phyloP scores from a whole-genome alignment of 2,113 vertebrate species.

The Neolamprologus longior region DNA sequence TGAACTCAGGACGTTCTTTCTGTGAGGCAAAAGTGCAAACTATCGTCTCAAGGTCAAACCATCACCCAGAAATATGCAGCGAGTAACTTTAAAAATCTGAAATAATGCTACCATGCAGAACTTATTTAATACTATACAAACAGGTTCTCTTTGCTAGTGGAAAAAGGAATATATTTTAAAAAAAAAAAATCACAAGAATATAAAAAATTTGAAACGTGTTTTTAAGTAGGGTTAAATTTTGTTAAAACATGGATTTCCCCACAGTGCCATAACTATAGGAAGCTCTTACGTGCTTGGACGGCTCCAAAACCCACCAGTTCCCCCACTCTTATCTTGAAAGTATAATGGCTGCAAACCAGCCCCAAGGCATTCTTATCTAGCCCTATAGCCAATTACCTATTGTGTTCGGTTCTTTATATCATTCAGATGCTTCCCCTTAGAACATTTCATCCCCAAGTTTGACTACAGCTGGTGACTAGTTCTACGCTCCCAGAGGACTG shows the following conservation, averaged over 20 bases:
- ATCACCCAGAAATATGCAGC: background rate
- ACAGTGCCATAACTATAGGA: background rate
- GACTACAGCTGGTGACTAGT: background rate
- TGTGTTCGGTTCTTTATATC: background rate
- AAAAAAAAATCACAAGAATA: background rate
- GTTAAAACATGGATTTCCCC: background rate
- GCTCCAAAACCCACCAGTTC: background rate
- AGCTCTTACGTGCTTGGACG: rapidly evolving
- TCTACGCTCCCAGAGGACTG: background rate
- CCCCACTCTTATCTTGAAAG: background rate
- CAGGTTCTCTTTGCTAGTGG: background rate
- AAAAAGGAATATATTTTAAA: background rate
- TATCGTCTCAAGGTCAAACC: background rate
- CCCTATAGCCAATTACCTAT: background rate
- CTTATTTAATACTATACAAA: background rate
- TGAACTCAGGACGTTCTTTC: background rate
- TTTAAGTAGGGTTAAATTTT: background rate
- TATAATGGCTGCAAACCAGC: background rate
- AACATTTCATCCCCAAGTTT: background rate
- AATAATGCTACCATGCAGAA: background rate
- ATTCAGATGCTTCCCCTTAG: background rate
- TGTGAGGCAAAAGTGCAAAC: background rate
- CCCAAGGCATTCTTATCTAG: background rate
- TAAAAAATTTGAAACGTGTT: background rate
- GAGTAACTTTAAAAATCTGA: background rate